Percentiles rank a stretch among this genome's conserved stretches.
Conservation (phyloP, 2,113 vertebrate species). For the Sula dactylatra region DNA sequence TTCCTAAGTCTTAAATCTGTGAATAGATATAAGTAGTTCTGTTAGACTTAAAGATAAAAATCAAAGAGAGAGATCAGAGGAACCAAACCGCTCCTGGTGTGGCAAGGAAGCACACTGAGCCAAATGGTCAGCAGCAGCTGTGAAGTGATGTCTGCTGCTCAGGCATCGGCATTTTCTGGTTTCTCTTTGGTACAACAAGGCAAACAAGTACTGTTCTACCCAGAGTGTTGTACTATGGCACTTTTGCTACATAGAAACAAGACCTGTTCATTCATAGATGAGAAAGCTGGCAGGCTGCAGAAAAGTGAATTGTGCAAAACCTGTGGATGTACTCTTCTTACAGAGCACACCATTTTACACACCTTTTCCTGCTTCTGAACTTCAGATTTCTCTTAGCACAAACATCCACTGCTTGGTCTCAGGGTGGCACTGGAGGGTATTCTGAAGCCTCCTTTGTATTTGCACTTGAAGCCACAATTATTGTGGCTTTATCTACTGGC, state of each 20-base stretch:
- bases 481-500: neutral
- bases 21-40: neutral
- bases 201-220: neutral
- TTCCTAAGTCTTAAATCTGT: neutral
- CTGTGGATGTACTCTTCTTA: neutral
- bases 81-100: neutral
- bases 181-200: neutral
- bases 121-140: neutral
- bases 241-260: neutral
- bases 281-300: neutral
- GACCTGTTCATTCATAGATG: neutral
- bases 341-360: neutral
- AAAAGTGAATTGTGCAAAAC: neutral
- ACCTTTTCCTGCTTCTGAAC: neutral
- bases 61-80: neutral
- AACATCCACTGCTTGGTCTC: neutral
- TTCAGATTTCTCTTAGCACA: neutral
- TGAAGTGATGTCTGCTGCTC: neutral
- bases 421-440: neutral
- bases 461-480: neutral
- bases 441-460: neutral
- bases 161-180: accelerated
- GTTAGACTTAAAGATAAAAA: neutral
- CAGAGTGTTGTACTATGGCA: neutral
- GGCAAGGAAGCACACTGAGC: neutral